Conservation (phyloP, 2,888 invertebrate species). For the Drosophila subquinaria region DNA sequence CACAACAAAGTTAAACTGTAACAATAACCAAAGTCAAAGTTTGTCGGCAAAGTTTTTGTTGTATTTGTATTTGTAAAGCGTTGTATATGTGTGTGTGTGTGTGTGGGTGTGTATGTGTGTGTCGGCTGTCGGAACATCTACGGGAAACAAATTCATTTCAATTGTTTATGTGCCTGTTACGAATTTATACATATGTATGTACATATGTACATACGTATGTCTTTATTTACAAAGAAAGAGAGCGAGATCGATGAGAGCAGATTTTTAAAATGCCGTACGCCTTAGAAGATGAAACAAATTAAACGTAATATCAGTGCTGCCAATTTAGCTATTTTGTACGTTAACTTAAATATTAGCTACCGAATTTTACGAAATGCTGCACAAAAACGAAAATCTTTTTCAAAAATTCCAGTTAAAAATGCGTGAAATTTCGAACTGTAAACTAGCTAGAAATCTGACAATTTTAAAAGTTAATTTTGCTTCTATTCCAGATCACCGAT, state of each 20-base stretch:
- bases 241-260: conserved; percentile 25
- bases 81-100: conserved; percentile 28
- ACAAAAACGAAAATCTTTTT: no score
- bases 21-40: conserved; percentile 82
- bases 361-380: not conserved
- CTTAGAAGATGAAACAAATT: conserved; percentile 60
- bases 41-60: conserved; percentile 74
- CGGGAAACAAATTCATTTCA: conserved; percentile 79
- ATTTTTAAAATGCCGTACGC: conserved; percentile 41
- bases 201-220: no score
- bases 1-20: conserved; percentile 77
- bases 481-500: no score
- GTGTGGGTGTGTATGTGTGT: conserved; percentile 12
- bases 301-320: conserved; percentile 12
- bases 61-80: conserved; percentile 38
- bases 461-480: no score
- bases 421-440: no score
- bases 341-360: not conserved
- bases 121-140: conserved; percentile 58
- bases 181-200: conserved; percentile 8
- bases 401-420: not conserved
- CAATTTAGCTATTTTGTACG: no score
- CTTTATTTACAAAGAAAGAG: conserved; percentile 1
- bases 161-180: conserved; percentile 62
- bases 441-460: no score